These are phyloP conservation scores for Trichogramma evanescens DNA, from an alignment of 2,888 invertebrate genomes.

Conservation along the genomic window DNA sequence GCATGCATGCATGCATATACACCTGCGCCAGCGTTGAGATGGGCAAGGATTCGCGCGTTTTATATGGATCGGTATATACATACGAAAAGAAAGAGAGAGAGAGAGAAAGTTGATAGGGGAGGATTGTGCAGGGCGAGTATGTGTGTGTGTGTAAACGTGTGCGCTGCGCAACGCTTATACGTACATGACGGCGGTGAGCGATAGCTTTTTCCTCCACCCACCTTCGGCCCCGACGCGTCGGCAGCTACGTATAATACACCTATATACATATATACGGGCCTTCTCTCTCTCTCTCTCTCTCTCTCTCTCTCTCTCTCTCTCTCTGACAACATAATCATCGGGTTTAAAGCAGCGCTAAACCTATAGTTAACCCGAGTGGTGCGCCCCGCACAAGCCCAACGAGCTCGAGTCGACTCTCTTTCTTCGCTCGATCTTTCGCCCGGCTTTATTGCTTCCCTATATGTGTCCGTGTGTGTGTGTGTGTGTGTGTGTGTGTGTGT, in stretches of 20 bases:
- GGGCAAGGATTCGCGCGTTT: no score
- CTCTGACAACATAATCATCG: constrained; percentile 47
- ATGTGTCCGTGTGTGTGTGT: no score
- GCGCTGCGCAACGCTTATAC: constrained; percentile 22
- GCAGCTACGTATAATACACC: no score
- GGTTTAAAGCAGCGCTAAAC: constrained; percentile 42
- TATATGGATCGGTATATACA: no score
- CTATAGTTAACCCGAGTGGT: constrained; percentile 43
- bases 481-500: no score
- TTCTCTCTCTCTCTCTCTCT: constrained; percentile 29
- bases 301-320: constrained; percentile 37
- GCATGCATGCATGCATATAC: no score
- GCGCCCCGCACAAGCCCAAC: constrained; percentile 5
- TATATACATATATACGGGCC: no score
- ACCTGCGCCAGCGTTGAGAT: no score
- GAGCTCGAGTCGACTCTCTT: no score
- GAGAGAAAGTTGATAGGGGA: constrained; percentile 20
- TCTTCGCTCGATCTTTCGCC: no score
- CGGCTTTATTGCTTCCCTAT: no score
- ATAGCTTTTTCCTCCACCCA: constrained; percentile 44
- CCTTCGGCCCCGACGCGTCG: constrained; percentile 13
- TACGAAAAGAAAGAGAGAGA: constrained; percentile 14
- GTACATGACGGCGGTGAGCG: constrained; percentile 38
- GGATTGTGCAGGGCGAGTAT: constrained; percentile 17
- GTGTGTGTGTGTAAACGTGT: constrained; percentile 4